Evolutionary conservation across 2,113 vertebrate genomes (phyloP).

Genomic region (Mesitornis unicolor): DNA sequence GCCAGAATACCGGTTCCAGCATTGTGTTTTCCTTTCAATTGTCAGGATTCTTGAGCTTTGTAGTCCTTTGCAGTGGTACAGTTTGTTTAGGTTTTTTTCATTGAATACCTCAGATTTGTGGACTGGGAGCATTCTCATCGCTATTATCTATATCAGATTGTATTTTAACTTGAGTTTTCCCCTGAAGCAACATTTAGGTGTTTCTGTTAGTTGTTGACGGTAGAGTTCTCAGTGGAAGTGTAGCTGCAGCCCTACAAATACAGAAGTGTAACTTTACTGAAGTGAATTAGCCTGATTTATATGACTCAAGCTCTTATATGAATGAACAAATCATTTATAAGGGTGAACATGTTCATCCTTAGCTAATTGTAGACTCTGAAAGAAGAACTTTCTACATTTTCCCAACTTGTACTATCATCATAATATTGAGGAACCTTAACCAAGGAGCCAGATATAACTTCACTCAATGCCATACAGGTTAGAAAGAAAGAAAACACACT

Average conservation of each 20-base stretch:
- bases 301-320: background rate
- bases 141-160: background rate
- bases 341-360: background rate
- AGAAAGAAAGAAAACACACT: background rate
- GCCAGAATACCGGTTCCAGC: background rate
- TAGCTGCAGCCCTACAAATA: background rate
- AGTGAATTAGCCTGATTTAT: background rate
- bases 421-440: background rate
- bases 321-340: background rate
- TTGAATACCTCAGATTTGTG: background rate
- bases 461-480: background rate
- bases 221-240: background rate
- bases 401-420: background rate
- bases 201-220: background rate
- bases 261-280: background rate
- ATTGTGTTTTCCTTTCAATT: background rate
- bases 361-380: background rate
- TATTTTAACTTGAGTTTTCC: background rate
- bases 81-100: no score
- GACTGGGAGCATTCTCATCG: background rate
- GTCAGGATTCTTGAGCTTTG: background rate
- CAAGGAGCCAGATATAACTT: background rate
- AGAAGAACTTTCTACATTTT: background rate
- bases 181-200: background rate
- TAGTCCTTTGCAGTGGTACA: background rate